Base-by-base conservation (phyloP, 2,888 invertebrate genomes). In the Labia minor region DNA sequence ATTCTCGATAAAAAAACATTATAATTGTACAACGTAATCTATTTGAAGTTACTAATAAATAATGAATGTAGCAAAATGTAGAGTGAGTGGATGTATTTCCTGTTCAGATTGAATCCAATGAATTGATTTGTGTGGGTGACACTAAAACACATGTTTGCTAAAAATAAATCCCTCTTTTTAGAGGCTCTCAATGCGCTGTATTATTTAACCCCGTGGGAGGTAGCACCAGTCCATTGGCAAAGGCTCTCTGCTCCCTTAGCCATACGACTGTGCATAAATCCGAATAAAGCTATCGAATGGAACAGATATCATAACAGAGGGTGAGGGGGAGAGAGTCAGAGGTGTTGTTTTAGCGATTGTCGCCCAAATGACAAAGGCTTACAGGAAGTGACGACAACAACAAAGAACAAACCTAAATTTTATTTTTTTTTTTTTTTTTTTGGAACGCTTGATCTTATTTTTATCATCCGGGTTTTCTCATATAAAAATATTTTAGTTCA, bases 201-300 rank as follows among this genome's bases (percentile, higher is more conserved):
- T 49, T 49, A 49, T 49, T 49, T 4, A 49, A n/a, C 49, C 49
- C 49, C 14, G 33, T 8, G 33, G 33, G 33, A 11, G 11, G 33
- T 8, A 33, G 33, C 14, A 49, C n/a, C 14, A n/a, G 16, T 2
- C 16, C 14, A n/a, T 49, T 16, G 49, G 11, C 11, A 33, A 33
- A n/a, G n/a, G 26, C 26, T 26, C 49, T 14, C 49, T n/a, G 14
- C 2, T 49, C 49, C 49, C 49, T n/a, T 16, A 11, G n/a, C 49
- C 49, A 49, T 14, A 11, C 49, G 49, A 4, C 49, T 49, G 49
- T 49, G 49, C 49, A 49, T 49, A 49, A 49, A 49, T 49, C 49
- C 49, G 49, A 49, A 49, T 49, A 49, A 49, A 49, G 49, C 49
- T 49, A 49, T 49, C 49, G 49, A 49, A 49, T 16, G 49, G 49